Evolutionary conservation across 1,140 invertebrate genomes (phyloP).

Genomic region (Drosophila pseudoananassae): DNA sequence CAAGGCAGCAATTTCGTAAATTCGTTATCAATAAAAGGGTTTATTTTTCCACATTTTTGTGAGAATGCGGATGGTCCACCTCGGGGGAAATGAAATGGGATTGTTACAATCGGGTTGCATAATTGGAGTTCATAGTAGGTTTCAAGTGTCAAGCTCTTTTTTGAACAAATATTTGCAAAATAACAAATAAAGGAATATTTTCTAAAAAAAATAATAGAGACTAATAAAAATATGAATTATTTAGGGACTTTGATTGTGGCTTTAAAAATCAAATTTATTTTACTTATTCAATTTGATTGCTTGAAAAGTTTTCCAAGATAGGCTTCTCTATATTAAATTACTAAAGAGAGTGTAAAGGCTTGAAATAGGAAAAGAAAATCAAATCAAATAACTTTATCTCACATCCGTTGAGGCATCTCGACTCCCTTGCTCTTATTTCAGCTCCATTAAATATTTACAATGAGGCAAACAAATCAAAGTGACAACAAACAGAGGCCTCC

Average conservation of each 20-base stretch:
- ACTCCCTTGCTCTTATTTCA: slow-evolving; percentile 56
- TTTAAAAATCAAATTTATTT: not conserved
- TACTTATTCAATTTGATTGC: not conserved
- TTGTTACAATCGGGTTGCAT: slow-evolving; percentile 12
- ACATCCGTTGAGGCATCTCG: slow-evolving; percentile 10
- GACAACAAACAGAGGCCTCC: slow-evolving; percentile 61
- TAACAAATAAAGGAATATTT: slow-evolving; percentile 1
- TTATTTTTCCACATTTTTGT: slow-evolving; percentile 24
- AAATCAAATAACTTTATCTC: slow-evolving; percentile 7
- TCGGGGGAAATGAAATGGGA: slow-evolving; percentile 33
- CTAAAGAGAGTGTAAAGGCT: not conserved
- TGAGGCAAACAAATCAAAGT: slow-evolving; percentile 73
- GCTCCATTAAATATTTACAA: slow-evolving; percentile 79
- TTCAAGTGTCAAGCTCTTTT: not conserved
- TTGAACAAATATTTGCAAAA: slow-evolving; percentile 22
- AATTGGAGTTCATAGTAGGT: not conserved
- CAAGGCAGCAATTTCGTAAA: slow-evolving; percentile 48
- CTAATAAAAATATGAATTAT: slow-evolving; percentile 17
- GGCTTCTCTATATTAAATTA: not conserved
- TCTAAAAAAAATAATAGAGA: not conserved
- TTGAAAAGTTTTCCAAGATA: not conserved
- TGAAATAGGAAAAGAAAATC: not conserved
- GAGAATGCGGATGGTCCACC: slow-evolving; percentile 14
- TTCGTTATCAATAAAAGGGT: slow-evolving; percentile 74
- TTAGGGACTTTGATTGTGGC: not conserved